Evolutionary conservation across 2,113 vertebrate genomes (phyloP), one percentile per base, ranked within the genome.

Genomic region (Serranochromis macrocephalus): DNA sequence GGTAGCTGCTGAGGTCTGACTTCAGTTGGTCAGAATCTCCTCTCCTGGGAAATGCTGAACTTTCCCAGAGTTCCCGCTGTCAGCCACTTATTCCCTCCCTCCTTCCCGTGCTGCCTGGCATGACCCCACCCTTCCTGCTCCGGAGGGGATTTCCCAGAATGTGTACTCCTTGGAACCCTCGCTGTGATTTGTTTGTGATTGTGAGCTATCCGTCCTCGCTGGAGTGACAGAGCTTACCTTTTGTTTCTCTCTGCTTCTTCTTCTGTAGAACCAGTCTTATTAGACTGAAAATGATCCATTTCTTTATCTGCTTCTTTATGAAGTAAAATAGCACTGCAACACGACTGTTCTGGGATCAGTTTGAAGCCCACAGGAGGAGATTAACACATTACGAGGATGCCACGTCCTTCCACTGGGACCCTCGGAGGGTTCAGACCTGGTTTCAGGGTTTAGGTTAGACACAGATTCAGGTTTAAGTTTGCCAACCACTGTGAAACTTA

Each of bases 81-180:
- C 11, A 9, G 1, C n/a, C 21, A 10, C 47, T 7, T 78, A 19
- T 7, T 73, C 58, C 21, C 4, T 38, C 7, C 26, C n/a, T 29
- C 45, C 51, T 29, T 36, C 19, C 26, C 5, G 0, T 6, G 3
- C 68, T 36, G 79, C 63, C 85, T 85, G 90, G 66, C 88, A 89
- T 12, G 36, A 26, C 93, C 89, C 82, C 51, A 5, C 91, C 92
- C 88, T 83, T 91, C 89, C 89, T 89, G 71, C 33, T 36, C 31
- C 3, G 4, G 42, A 79, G 89, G 93, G 93, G 88, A 79, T 90
- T 93, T 94, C 89, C 89, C 88, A 87, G 78, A 80, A 85, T 83
- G 55, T 83, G 57, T 85, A 53, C 87, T 83, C 19, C 78, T 29
- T n/a, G 38, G 4, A 4, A 17, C 42, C 5, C 7, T 58, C 3